Conservation (phyloP, 2,797 vertebrate genomes). For the Limosa lapponica region DNA sequence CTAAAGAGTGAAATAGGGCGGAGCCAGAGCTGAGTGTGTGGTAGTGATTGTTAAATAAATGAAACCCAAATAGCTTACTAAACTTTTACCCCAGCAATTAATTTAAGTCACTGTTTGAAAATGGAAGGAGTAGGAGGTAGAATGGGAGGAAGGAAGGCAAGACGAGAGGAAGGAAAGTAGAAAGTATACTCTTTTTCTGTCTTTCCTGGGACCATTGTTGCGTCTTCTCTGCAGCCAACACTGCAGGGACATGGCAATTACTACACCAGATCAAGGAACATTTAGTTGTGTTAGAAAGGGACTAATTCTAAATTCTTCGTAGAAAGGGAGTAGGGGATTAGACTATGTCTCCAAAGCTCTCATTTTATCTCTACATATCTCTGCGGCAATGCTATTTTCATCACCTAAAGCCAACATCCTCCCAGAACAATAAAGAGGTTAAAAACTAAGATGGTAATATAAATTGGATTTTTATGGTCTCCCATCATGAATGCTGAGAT, state of each 20-base stretch:
- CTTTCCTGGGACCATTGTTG: neutral
- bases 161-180: neutral
- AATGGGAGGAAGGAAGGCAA: neutral
- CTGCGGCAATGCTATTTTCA: neutral
- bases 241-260: neutral
- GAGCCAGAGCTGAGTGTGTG: neutral
- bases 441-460: neutral
- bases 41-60: neutral
- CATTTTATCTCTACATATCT: neutral
- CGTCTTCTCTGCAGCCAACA: neutral
- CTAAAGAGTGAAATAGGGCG: neutral
- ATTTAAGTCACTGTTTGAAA: neutral
- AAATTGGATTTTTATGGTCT: neutral
- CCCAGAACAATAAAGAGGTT: neutral
- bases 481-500: neutral
- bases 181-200: neutral
- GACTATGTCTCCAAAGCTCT: neutral
- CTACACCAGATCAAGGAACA: neutral
- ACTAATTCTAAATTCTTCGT: neutral
- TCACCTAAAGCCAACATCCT: neutral
- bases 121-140: neutral
- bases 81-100: neutral
- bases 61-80: neutral
- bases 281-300: neutral
- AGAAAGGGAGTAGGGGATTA: neutral